phyloP scores from a whole-genome alignment of 2,888 invertebrate species.

The Agriopis aurantiaria region DNA sequence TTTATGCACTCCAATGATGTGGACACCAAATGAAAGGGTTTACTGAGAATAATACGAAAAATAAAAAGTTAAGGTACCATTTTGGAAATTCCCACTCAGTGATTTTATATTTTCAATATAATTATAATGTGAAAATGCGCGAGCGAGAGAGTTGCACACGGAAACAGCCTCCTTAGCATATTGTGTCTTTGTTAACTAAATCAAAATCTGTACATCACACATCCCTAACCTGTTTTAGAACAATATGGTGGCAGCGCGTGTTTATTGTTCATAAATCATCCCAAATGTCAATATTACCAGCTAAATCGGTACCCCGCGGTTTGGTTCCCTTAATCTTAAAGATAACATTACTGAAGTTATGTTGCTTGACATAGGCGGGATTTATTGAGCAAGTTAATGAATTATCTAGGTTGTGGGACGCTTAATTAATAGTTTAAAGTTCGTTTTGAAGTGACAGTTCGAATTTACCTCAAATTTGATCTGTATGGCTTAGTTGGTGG shows the following conservation, averaged over 20 bases:
- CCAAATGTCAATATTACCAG: constrained; percentile 70
- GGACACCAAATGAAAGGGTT: too few relatives aligned
- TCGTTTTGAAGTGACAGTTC: constrained; percentile 1
- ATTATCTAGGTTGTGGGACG: constrained; percentile 35
- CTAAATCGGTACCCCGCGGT: constrained; percentile 60
- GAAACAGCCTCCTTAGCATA: too few relatives aligned
- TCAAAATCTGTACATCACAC: constrained; percentile 4
- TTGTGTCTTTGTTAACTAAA: too few relatives aligned
- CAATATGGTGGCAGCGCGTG: constrained; percentile 64
- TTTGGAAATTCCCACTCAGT: too few relatives aligned
- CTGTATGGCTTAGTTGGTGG: too few relatives aligned
- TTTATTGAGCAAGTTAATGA: constrained; percentile 46
- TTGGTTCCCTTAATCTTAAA: constrained; percentile 47
- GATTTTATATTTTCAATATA: too few relatives aligned
- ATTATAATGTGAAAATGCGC: too few relatives aligned
- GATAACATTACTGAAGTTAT: constrained; percentile 57
- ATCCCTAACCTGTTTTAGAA: constrained; percentile 54
- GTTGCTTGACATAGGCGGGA: constrained; percentile 40
- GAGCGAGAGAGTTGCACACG: too few relatives aligned
- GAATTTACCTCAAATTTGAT: not conserved
- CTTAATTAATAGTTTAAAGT: constrained; percentile 24
- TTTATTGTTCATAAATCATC: constrained; percentile 79
- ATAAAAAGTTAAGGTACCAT: too few relatives aligned
- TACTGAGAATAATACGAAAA: too few relatives aligned
- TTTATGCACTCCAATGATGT: too few relatives aligned